A percentile compares a stretch with the other conserved stretches of the same genome.
These are phyloP conservation scores for Thera obeliscata DNA, from an alignment of 2,888 invertebrate species.

Conservation along the genomic window DNA sequence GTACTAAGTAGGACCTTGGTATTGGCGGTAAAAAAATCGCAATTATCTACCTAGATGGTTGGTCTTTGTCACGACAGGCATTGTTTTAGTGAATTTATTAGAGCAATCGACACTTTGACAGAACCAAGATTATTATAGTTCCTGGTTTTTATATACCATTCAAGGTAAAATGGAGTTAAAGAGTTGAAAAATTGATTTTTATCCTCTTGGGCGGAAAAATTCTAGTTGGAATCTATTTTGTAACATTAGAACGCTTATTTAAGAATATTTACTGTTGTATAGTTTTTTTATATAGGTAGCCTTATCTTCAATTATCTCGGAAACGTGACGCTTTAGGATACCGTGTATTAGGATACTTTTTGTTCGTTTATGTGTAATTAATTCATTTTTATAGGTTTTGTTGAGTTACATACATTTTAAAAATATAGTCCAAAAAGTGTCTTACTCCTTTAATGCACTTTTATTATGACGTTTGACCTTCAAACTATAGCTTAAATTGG, in stretches of 20 bases:
- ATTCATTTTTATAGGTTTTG: too few species aligned
- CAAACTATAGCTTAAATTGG: too few species aligned
- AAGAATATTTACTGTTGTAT: neutral
- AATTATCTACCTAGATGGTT: constrained; percentile 75
- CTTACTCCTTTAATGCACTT: too few species aligned
- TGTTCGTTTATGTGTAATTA: too few species aligned
- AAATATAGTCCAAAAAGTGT: too few species aligned
- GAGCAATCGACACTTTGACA: constrained; percentile 60
- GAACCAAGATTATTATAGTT: constrained; percentile 44
- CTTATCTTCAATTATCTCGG: neutral
- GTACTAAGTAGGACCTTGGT: constrained; percentile 71
- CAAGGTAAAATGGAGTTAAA: constrained; percentile 25
- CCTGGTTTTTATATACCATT: constrained; percentile 50
- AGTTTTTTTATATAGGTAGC: neutral
- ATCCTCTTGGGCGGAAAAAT: constrained; percentile 1
- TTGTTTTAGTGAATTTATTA: constrained; percentile 79
- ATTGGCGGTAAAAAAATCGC: constrained; percentile 77
- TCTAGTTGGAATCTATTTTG: constrained; percentile 3
- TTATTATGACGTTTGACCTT: too few species aligned
- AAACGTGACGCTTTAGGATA: too few species aligned
- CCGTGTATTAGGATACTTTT: too few species aligned
- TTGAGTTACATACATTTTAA: too few species aligned
- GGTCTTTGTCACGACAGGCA: constrained; percentile 80
- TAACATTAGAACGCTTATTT: neutral
- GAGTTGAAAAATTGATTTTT: constrained; percentile 1